Base-by-base conservation (phyloP, 92 coral and sea anemone genomes). In the Scolanthus callimorphus region DNA sequence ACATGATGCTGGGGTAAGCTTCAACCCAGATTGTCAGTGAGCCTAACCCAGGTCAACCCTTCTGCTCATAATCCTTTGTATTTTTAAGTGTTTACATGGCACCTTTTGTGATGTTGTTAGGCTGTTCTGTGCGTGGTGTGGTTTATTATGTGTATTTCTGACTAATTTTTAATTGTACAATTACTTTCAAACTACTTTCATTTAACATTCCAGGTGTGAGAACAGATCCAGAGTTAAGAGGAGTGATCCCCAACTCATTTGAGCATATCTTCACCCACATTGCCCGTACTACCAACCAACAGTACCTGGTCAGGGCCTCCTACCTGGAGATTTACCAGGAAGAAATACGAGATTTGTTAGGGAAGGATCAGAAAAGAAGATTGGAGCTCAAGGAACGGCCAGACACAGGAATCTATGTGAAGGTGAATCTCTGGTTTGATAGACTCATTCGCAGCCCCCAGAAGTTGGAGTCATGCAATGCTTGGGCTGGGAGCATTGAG, bases 291-390 rank as follows among this genome's bases (percentile, higher is more conserved):
- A 84, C 87, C 10, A 83, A 94, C 31, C 90, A 94, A 61, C 96
- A 94, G 51, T 89, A 84, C 56, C 56, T 94, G 39, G 95, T 94
- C 39, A 63, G 99, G 53, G 94, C 99, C 2, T 94, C 99, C 17
- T 94, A 94, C 68, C 78, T 94, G 60, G 96, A 94, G 60, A 94
- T 94, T 29, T 94, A 94, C 89, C 96, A 88, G 90, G 99, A 94
- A 65, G 99, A 94, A 48, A 85, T 94, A 56, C 78, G 89, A 27
- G 99, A 94, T 59, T 67, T 94, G 37, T 53, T 94, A 11, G 95
- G 92, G 10, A 94, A 89, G 74, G 99, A 94, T 49, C 91, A 89
- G 71, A 66, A 65, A 39, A 81, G 57, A 55, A 65, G 96, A 29
- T 75, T 94, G 53, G 99, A 94, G 49, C 80, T 94, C 17, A 94